phyloP scores from a whole-genome alignment of 2,113 vertebrate species.

The Bubo scandiacus region DNA sequence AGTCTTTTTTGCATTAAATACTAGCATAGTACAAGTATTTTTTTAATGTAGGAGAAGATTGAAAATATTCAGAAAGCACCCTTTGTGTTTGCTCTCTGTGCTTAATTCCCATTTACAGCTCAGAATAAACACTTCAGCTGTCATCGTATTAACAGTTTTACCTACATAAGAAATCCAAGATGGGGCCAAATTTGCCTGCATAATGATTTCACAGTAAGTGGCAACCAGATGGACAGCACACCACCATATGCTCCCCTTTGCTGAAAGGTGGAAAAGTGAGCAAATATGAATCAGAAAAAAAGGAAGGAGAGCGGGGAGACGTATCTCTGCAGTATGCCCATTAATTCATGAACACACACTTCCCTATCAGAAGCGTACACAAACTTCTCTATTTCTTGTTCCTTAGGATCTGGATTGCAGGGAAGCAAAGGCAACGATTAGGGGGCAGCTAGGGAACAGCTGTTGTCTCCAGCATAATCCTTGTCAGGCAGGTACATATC shows the following conservation, averaged over 20 bases:
- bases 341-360: neutral
- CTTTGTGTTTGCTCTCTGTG: neutral
- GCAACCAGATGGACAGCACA: conserved; percentile 45
- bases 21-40: neutral
- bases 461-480: neutral
- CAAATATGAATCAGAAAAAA: neutral
- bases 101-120: neutral
- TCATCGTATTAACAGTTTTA: conserved; percentile 13
- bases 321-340: neutral
- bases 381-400: neutral
- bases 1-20: neutral
- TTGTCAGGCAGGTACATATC: neutral
- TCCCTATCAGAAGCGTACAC: neutral
- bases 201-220: conserved; percentile 23
- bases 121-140: conserved; percentile 19
- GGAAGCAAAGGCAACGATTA: rapidly evolving
- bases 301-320: neutral
- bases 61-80: neutral
- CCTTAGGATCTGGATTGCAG: neutral
- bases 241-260: conserved; percentile 32
- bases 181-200: conserved; percentile 19
- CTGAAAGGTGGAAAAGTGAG: conserved; percentile 13
- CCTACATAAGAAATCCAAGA: neutral
- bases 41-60: neutral
- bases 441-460: neutral